Evolutionary conservation across 2,113 vertebrate species (phyloP).

Genomic region (Bostrychus sinensis): DNA sequence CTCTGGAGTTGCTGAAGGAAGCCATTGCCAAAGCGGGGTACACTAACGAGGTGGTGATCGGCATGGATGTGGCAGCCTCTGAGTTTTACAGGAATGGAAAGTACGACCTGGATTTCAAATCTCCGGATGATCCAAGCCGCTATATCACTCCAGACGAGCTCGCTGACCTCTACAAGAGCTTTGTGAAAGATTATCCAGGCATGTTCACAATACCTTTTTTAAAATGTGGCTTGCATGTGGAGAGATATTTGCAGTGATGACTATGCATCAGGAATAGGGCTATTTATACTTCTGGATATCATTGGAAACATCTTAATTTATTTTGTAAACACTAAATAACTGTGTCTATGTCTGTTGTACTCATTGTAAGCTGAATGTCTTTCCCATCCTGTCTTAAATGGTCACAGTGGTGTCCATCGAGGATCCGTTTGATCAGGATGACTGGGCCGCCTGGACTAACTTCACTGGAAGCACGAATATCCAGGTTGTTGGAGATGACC

Average conservation of each 20-base stretch:
- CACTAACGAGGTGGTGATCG: slow-evolving; percentile 90
- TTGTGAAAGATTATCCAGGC: slow-evolving; percentile 92
- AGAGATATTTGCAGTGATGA: neutral
- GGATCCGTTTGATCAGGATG: slow-evolving; percentile 97
- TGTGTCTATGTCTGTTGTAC: too few relatives aligned
- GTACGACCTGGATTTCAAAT: slow-evolving; percentile 98
- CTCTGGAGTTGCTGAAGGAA: slow-evolving; percentile 89
- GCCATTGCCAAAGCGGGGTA: slow-evolving; percentile 93
- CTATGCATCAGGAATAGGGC: too few relatives aligned
- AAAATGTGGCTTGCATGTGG: too few relatives aligned
- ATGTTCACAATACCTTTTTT: neutral
- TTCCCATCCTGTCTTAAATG: neutral
- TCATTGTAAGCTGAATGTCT: neutral
- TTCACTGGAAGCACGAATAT: slow-evolving; percentile 86
- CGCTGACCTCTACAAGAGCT: slow-evolving; percentile 91
- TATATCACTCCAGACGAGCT: slow-evolving; percentile 89
- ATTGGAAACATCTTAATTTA: too few relatives aligned
- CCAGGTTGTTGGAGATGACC: slow-evolving; percentile 95
- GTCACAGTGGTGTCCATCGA: slow-evolving; percentile 93
- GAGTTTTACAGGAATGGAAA: slow-evolving; percentile 92
- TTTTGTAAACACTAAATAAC: too few relatives aligned
- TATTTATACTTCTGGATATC: neutral
- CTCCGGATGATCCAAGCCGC: slow-evolving; percentile 88
- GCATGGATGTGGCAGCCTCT: slow-evolving; percentile 97
- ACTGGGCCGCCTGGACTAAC: slow-evolving; percentile 92